phyloP scores from a whole-genome alignment of 2,797 vertebrate species.

The Neosilurus hyrtlii region DNA sequence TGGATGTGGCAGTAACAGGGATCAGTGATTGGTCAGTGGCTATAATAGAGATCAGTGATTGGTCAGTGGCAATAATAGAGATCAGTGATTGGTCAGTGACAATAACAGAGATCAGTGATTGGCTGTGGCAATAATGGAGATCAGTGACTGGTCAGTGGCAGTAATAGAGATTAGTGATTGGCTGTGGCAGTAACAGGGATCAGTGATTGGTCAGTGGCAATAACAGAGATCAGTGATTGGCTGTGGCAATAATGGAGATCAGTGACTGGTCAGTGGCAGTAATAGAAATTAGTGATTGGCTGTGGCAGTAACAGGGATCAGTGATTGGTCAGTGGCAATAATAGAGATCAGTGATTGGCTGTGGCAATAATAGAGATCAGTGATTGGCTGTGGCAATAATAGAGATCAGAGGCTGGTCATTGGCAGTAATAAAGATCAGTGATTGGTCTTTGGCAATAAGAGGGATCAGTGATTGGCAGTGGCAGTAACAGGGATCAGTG shows the following conservation, averaged over 20 bases:
- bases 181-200: background rate
- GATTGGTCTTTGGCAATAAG: background rate
- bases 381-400: background rate
- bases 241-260: background rate
- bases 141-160: background rate
- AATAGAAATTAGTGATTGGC: too few species aligned
- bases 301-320: background rate
- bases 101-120: background rate
- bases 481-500: background rate
- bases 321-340: background rate
- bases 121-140: background rate
- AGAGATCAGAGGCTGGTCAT: too few species aligned
- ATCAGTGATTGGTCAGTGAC: background rate
- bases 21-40: too few species aligned
- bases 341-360: too few species aligned
- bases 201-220: background rate
- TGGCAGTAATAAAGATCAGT: background rate
- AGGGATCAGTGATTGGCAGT: background rate
- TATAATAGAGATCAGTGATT: too few species aligned
- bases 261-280: background rate
- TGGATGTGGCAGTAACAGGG: too few species aligned
- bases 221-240: too few species aligned
- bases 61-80: background rate
- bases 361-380: background rate
- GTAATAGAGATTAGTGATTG: too few species aligned